Base-by-base conservation (phyloP, 2,888 invertebrate species). In the Temnothorax unifasciatus region DNA sequence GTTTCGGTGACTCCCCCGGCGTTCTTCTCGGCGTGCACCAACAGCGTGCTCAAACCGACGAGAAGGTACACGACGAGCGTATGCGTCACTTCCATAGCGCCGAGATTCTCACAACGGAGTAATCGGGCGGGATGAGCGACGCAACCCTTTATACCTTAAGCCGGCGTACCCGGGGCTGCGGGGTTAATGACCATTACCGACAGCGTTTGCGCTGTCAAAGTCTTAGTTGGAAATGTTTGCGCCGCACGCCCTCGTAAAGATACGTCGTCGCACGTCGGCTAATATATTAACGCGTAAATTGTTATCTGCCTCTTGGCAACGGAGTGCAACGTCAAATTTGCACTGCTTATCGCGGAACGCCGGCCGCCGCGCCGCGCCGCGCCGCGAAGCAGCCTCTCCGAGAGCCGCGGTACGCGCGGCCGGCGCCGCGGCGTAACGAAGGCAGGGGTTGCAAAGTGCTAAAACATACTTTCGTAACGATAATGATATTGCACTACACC, bases 271-370 rank as follows among this genome's bases (percentile, higher is more conserved):
- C 86, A 59, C 84, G 86, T 82, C 38, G 44, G 84, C 83, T 90
- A 91, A 91, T 91, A 91, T 91, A 88, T 88, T 87, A 85, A 41
- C 87, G 54, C 64, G 85, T 73, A 71, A 83, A 88, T 89, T 88
- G 89, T 89, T 87, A 81, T 81, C 79, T 71, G 47, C 77, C 86
- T 64, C 85, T 25, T 77, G 82, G 50, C 68, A 69, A 77, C 82
- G 15, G 73, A 66, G 82, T 66, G 87, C 83, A 82, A 87, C 82
- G 85, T 90, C 91, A 93, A 93, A 93, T 93, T 93, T 93, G 88
- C 92, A 90, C 92, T 92, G 90, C 92, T 93, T 93, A 93, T 93
- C 93, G 87, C 66, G 87, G 86, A 64, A 57, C 41, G 50, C 71
- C 68, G 68, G 44, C 52, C 77, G 34, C 66, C 8, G 75, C 76